phyloP scores from a whole-genome alignment of 2,888 invertebrate species.

The Blera fallax region DNA sequence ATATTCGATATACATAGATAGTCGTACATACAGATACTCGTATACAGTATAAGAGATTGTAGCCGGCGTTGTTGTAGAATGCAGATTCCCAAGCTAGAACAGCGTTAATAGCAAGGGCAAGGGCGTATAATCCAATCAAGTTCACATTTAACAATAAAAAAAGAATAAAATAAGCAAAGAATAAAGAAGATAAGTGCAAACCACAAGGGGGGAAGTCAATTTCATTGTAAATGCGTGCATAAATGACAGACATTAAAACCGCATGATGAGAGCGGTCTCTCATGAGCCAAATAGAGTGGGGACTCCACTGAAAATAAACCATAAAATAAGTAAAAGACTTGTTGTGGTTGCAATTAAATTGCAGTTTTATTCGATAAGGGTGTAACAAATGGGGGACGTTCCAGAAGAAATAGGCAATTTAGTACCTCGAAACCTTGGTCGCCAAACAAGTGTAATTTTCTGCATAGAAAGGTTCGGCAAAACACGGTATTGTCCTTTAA shows the following conservation, averaged over 20 bases:
- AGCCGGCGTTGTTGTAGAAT: not conserved
- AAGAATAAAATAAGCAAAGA: not conserved
- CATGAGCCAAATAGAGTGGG: not conserved
- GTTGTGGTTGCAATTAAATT: not conserved
- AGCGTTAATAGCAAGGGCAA: constrained; percentile 44
- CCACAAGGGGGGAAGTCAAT: not conserved
- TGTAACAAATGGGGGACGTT: not conserved
- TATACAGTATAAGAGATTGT: not conserved
- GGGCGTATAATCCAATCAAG: constrained; percentile 62
- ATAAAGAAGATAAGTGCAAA: constrained; percentile 27
- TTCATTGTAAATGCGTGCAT: constrained; percentile 48
- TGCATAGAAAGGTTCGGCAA: too few relatives aligned
- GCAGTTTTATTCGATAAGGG: not conserved
- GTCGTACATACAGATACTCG: too few relatives aligned
- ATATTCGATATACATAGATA: constrained; percentile 48
- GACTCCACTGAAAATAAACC: not conserved
- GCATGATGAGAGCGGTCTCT: not conserved
- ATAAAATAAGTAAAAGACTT: not conserved
- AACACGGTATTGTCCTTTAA: too few relatives aligned
- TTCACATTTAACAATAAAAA: constrained; percentile 41
- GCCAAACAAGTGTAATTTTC: too few relatives aligned
- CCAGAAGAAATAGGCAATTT: not conserved
- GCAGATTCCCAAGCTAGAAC: not conserved
- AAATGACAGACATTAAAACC: constrained; percentile 44
- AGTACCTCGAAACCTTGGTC: not conserved